A percentile compares a stretch with the other conserved stretches of the same genome.
phyloP scores from a whole-genome alignment of 53 echinoderm and acorn worm species.

The Stichopus horrens region DNA sequence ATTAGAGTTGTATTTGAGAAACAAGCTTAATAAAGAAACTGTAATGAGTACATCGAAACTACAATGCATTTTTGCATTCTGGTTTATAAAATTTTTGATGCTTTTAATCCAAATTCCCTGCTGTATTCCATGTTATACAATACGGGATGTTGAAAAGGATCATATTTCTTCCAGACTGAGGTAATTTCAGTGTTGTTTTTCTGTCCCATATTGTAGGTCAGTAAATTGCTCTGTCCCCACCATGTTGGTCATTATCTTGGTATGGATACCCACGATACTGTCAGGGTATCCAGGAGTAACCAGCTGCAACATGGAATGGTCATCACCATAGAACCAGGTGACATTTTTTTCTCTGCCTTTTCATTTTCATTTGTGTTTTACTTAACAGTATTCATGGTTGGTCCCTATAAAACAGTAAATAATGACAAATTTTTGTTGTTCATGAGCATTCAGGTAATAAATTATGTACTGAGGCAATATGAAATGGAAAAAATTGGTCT shows the following conservation, averaged over 20 bases:
- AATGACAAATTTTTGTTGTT: neutral
- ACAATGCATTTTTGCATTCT: no score
- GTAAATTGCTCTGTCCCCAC: conserved; percentile 88
- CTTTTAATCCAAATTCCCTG: no score
- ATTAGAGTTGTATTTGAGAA: neutral
- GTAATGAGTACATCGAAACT: no score
- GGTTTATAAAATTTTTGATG: neutral
- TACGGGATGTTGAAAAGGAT: no score
- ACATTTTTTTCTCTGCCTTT: conserved; percentile 3
- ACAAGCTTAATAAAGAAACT: no score
- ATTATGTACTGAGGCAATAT: neutral
- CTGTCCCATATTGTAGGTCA: conserved; percentile 54
- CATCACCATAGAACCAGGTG: conserved; percentile 95
- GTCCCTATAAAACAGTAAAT: neutral
- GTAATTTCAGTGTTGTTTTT: neutral
- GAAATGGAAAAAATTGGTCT: no score
- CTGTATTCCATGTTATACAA: no score
- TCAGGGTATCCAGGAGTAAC: conserved; percentile 80
- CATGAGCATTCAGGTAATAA: neutral
- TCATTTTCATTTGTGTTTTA: neutral
- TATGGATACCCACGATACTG: conserved; percentile 97
- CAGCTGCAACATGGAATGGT: conserved; percentile 95
- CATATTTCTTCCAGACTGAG: no score
- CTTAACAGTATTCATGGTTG: no score
- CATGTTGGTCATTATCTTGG: conserved; percentile 94